phyloP scores from a whole-genome alignment of 2,113 vertebrate species.

The Antigone vipio region DNA sequence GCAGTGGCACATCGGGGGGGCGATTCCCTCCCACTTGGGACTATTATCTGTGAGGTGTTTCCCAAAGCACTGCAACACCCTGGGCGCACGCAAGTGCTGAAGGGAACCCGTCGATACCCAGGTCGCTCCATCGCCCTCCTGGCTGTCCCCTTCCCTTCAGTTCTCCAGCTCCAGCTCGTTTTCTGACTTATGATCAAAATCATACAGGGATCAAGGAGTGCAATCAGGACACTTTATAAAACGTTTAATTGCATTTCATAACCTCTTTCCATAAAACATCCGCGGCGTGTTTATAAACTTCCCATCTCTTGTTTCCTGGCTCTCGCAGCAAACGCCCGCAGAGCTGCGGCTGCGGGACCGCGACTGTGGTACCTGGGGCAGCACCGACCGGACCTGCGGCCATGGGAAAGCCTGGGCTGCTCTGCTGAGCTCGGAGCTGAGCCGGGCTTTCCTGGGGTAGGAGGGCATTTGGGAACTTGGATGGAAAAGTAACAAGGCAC shows the following conservation, averaged over 20 bases:
- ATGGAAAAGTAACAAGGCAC: background rate
- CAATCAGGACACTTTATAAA: background rate
- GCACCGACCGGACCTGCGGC: accelerated
- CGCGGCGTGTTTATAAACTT: background rate
- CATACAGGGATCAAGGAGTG: background rate
- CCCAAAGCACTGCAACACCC: background rate
- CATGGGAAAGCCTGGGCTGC: background rate
- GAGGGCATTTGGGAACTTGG: background rate
- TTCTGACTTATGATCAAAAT: background rate
- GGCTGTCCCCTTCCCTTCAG: background rate
- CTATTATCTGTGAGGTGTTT: too few relatives aligned
- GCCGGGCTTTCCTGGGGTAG: background rate
- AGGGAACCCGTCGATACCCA: accelerated
- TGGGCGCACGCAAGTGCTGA: background rate
- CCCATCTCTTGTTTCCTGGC: background rate
- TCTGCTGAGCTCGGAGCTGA: background rate
- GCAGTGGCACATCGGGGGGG: accelerated
- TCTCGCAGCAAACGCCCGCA: background rate
- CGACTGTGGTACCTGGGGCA: background rate
- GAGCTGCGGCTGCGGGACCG: background rate
- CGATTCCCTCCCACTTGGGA: background rate
- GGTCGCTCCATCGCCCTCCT: background rate
- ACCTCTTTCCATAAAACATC: background rate
- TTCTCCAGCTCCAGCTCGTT: background rate
- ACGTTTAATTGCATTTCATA: slow-evolving; percentile 4